Base-by-base conservation (phyloP, 2,888 invertebrate genomes). In the Clunio marinus region DNA sequence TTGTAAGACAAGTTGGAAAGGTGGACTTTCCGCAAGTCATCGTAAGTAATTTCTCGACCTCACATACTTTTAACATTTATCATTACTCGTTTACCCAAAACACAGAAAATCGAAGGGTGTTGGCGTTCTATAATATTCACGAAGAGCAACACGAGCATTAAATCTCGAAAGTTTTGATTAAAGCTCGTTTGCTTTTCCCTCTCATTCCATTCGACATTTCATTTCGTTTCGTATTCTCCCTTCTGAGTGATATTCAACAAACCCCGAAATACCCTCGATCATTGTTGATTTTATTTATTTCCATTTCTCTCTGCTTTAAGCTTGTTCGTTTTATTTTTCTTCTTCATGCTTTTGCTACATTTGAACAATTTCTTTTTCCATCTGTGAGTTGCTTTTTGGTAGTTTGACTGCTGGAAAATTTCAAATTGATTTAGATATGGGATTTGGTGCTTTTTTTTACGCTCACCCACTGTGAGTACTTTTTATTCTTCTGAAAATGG, bases 1-100 rank as follows among this genome's bases (percentile, higher is more conserved):
- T 87, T 81, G 87, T 87, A 81, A 87, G 86, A 83, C 87, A 87
- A 83, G 62, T 63, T 24, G 86, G 84, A 82, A 86, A 86, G 80
- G 86, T 86, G 84, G 88, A 87, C 81, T 88, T 87, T 82, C 83
- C 87, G 82, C 83, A 84, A 81, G 82, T 85, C 83, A 86, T 86
- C 85, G 88, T 88, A 83, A 88, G 88, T 88, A 85, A 55, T 66
- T 66, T 66, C 41, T 37, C 25, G 13, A 57, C 51, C n/a, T 5
- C 51, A 17, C 51, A 20, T 17, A 17, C 22, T 32, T 32, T 32
- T 32, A 32, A 51, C 17, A 51, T 51, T 51, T 5, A 51, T 4
- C n/a, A 17, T 17, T 8, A 8, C 32, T 41, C 3, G 3, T 41
- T 41, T 15, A 41, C 41, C 22, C 51, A 17, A n/a, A 51, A 51